Percentiles rank a stretch among this genome's conserved stretches.
Conservation (phyloP, 2,113 vertebrate genomes). For the Microtus ochrogaster region DNA sequence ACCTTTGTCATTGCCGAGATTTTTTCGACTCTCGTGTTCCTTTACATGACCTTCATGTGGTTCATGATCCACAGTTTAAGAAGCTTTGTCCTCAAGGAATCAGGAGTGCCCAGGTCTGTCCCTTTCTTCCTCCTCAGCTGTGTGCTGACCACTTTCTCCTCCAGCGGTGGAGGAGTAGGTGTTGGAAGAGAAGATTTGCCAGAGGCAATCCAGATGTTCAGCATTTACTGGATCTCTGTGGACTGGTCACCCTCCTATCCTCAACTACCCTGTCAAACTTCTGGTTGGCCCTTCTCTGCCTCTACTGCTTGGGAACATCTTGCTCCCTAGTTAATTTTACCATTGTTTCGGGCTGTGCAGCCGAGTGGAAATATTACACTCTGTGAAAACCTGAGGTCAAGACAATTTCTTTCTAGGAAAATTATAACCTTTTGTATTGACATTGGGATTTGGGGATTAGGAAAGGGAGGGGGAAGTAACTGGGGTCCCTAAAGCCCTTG, state of each 20-base stretch:
- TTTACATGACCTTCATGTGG: background rate
- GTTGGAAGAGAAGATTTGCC: background rate
- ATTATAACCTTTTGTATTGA: constrained; percentile 72
- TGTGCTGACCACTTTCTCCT: background rate
- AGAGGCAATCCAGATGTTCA: background rate
- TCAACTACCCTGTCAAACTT: background rate
- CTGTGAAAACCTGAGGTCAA: constrained; percentile 73
- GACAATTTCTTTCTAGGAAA: constrained; percentile 76
- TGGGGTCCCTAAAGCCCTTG: constrained; percentile 38
- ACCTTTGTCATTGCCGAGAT: background rate
- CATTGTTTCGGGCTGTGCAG: constrained; percentile 43
- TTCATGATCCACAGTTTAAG: background rate
- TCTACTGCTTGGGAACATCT: constrained; percentile 21
- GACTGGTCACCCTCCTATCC: background rate
- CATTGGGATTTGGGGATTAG: constrained; percentile 67
- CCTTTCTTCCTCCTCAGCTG: background rate
- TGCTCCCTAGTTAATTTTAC: constrained; percentile 58
- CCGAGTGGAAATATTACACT: constrained; percentile 75
- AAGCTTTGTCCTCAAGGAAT: background rate
- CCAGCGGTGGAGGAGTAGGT: background rate
- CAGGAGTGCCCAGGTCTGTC: background rate
- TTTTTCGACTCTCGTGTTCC: background rate
- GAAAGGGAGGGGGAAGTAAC: constrained; percentile 22
- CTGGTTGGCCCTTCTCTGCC: background rate
- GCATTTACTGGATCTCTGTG: background rate